Percentiles rank a stretch among this genome's conserved stretches.
phyloP scores from a whole-genome alignment of 2,888 invertebrate genomes.

The Scaeva pyrastri region DNA sequence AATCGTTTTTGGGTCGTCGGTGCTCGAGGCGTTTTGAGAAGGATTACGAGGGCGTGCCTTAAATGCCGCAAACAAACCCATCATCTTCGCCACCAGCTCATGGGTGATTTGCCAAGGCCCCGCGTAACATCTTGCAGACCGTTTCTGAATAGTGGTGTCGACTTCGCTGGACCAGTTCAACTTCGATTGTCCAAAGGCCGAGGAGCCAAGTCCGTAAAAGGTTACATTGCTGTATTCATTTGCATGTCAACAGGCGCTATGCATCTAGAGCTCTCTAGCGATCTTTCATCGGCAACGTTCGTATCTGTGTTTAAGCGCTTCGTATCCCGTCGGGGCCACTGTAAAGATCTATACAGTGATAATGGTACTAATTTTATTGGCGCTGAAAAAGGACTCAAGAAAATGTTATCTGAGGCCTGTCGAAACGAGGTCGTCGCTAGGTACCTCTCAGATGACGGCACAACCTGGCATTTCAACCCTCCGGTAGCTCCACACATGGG shows the following conservation, averaged over 20 bases:
- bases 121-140: background rate
- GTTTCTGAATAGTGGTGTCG: background rate
- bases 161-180: background rate
- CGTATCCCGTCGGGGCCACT: background rate
- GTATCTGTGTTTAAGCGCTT: slow-evolving; percentile 33
- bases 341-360: background rate
- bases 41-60: background rate
- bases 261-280: slow-evolving; percentile 34
- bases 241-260: slow-evolving; percentile 16
- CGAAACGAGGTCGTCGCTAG: slow-evolving; percentile 3
- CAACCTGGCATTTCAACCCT: slow-evolving; percentile 41
- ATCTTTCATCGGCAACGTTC: slow-evolving; percentile 34
- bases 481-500: slow-evolving; percentile 35
- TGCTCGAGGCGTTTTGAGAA: background rate
- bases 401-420: background rate
- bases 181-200: too few relatives aligned
- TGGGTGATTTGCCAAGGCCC: slow-evolving; percentile 6
- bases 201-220: background rate
- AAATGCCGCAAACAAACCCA: slow-evolving; percentile 6
- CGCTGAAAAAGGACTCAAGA: slow-evolving; percentile 20
- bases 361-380: slow-evolving; percentile 31
- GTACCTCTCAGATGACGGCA: slow-evolving; percentile 12
- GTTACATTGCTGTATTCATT: slow-evolving; percentile 3
- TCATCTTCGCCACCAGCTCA: slow-evolving; percentile 11
- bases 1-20: background rate